A percentile compares a stretch with the other conserved stretches of the same genome.
Conservation (phyloP, 2,888 invertebrate genomes). For the Pristionchus maxplancki region DNA sequence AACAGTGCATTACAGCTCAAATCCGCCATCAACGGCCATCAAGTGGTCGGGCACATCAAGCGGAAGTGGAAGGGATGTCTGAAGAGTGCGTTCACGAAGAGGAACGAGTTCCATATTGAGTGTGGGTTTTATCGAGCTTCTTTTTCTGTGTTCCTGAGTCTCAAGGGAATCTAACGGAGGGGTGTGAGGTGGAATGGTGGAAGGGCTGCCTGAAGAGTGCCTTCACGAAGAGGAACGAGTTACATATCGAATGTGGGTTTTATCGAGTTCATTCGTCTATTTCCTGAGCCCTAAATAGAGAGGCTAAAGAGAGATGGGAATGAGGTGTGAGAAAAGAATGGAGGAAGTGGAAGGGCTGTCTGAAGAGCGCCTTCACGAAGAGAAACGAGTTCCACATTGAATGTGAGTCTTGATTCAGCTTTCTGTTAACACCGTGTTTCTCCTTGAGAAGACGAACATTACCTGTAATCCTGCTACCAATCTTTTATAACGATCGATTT, state of each 20-base stretch:
- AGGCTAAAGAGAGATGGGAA: too few species aligned
- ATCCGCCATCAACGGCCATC: not conserved
- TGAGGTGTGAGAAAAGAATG: too few species aligned
- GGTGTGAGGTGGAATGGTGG: too few species aligned
- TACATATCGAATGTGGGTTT: constrained; percentile 23
- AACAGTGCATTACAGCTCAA: not conserved
- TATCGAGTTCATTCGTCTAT: not conserved
- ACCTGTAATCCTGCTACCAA: too few species aligned
- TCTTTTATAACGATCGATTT: too few species aligned
- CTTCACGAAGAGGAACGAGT: constrained; percentile 11
- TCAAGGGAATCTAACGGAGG: too few species aligned
- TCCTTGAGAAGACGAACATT: too few species aligned
- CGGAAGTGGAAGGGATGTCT: constrained; percentile 9
- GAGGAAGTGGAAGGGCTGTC: not conserved
- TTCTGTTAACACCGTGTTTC: not conserved
- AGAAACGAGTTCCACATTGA: constrained; percentile 20
- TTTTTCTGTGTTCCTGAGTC: too few species aligned
- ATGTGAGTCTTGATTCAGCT: not conserved
- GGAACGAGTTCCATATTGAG: constrained; percentile 21
- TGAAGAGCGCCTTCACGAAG: not conserved
- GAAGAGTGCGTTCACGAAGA: not conserved
- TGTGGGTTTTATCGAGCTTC: not conserved
- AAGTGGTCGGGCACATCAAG: constrained; percentile 23
- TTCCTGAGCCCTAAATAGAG: too few species aligned
- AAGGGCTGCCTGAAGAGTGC: not conserved